Evolutionary conservation across 2,113 vertebrate species (phyloP), one percentile per base, ranked within the genome.

Genomic region (Pampusana beccarii): DNA sequence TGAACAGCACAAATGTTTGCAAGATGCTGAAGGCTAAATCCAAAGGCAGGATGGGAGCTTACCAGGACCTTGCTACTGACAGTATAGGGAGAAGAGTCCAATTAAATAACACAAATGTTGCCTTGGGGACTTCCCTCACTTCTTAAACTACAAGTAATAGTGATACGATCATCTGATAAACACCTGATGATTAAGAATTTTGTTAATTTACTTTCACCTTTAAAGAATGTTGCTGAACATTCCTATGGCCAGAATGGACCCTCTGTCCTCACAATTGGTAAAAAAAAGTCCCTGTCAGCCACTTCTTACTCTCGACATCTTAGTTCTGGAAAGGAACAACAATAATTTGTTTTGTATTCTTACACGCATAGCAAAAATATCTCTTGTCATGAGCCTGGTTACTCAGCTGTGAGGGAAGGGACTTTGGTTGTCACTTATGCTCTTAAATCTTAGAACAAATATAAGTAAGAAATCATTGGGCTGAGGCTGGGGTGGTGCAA

Each of bases 381-480:
- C 10, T 62, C 16, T 54, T 96, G 78, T 89, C 73, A 62, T 34
- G 10, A 86, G 31, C 28, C 25, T 77, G 67, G 46, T 92, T 92
- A 80, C 12, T 9, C 64, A 89, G 61, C 42, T 92, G 36, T 79
- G 74, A 90, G 84, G 57, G 56, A 61, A 75, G 50, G 70, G 53
- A 89, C 58, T 90, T 18, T 21, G 23, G 40, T 44, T 84, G 72
- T 81, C 83, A 78, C 23, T 91, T 92, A 67, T 86, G 17, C 29
- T 95, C 57, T 82, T 78, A 89, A 81, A 60, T 95, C 42, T 85
- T 69, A 38, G 36, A 86, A 50, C 10, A 88, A 26, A 92, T 88
- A 73, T 80, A 58, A 83, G 17, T 29, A 33, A 77, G 71, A 93
- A 86, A 84, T 80, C 83, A 64, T 16, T 81, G 86, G 28, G 14